Conservation (phyloP, 2,888 invertebrate species). For the Drosophila koepferae region DNA sequence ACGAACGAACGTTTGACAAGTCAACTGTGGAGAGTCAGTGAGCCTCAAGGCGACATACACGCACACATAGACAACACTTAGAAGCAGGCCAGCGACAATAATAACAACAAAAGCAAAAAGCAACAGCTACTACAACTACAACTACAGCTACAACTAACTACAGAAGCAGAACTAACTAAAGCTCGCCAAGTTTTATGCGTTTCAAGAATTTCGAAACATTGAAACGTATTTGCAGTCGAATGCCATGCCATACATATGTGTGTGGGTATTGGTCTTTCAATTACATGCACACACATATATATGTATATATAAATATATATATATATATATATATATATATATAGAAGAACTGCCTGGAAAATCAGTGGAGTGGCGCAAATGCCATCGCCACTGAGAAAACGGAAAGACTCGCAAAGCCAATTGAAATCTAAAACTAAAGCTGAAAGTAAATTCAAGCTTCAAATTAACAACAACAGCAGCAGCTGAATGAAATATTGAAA, state of each 20-base stretch:
- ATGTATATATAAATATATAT: conserved; percentile 16
- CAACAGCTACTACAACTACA: conserved; percentile 31
- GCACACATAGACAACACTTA: conserved; percentile 21
- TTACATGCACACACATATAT: conserved; percentile 36
- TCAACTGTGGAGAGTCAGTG: conserved; percentile 66
- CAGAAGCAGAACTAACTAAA: conserved; percentile 69
- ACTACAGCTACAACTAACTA: conserved; percentile 18
- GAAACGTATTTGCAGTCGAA: conserved; percentile 57
- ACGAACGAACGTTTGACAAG: conserved; percentile 73
- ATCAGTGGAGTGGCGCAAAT: conserved; percentile 65
- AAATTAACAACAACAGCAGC: conserved; percentile 3
- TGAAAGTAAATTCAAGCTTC: conserved; percentile 46
- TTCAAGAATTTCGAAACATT: conserved; percentile 77
- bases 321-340: conserved; percentile 7
- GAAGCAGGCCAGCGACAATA: conserved; percentile 55
- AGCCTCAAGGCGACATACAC: conserved; percentile 60
- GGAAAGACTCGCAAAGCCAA: conserved; percentile 54
- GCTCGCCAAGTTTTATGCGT: conserved; percentile 67
- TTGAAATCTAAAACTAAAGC: conserved; percentile 56
- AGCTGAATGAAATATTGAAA: conserved; percentile 6
- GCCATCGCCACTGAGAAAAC: conserved; percentile 53
- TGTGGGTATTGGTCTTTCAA: conserved; percentile 47
- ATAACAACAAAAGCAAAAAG: conserved; percentile 33
- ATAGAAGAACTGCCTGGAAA: conserved; percentile 54
- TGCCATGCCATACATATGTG: conserved; percentile 26